Evolutionary conservation across 2,797 vertebrate species (phyloP).

Genomic region (Luscinia megarhynchos): DNA sequence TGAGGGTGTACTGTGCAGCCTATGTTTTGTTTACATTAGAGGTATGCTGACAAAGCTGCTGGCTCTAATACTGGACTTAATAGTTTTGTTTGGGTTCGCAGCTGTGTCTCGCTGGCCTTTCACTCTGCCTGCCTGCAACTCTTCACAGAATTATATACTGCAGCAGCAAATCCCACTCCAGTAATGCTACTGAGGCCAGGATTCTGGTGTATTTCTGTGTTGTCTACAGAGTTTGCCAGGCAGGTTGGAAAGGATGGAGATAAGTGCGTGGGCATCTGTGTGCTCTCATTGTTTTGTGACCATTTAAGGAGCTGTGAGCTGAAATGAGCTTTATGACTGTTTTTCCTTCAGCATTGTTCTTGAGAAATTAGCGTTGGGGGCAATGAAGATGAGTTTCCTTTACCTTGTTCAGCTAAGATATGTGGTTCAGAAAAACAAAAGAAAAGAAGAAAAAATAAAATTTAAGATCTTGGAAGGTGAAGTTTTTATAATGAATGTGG

Average conservation of each 20-base stretch:
- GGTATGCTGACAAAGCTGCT: conserved; percentile 59
- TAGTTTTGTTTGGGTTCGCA: conserved; percentile 52
- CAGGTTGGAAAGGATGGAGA: neutral
- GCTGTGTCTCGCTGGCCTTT: neutral
- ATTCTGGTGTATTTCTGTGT: neutral
- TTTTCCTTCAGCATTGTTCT: neutral
- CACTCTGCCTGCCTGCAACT: conserved; percentile 8
- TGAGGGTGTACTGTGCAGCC: conserved; percentile 18
- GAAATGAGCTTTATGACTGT: neutral
- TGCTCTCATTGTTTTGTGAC: neutral
- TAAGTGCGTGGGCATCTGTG: neutral
- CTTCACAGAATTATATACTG: neutral
- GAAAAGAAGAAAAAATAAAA: neutral
- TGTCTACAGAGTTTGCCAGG: neutral
- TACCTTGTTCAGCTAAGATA: neutral
- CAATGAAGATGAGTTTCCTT: neutral
- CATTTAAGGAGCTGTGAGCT: neutral
- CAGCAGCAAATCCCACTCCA: neutral
- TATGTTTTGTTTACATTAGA: conserved; percentile 61
- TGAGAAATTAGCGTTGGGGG: neutral
- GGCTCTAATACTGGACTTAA: conserved; percentile 39
- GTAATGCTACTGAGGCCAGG: neutral
- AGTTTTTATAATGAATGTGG: neutral
- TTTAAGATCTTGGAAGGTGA: neutral
- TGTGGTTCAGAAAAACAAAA: accelerated